Evolutionary conservation across 2,797 vertebrate genomes (phyloP).

Genomic region (Otus scops): DNA sequence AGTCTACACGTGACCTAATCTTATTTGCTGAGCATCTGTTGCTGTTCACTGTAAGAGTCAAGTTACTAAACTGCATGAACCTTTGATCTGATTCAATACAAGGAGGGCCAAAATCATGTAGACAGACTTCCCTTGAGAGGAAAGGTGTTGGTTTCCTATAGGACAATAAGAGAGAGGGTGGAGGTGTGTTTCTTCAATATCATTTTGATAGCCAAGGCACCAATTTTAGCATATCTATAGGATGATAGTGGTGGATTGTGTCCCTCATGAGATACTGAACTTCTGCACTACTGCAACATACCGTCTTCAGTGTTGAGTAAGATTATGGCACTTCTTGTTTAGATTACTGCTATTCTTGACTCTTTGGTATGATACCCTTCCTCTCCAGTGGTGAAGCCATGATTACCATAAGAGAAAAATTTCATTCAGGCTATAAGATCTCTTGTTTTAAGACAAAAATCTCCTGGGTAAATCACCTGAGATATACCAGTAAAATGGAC

Average conservation of each 20-base stretch:
- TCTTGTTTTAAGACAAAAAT: neutral
- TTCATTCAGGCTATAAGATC: neutral
- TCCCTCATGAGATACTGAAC: neutral
- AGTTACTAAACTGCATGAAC: neutral
- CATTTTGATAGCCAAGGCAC: neutral
- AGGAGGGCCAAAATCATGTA: neutral
- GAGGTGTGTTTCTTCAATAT: neutral
- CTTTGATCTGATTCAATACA: neutral
- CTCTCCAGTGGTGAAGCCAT: neutral
- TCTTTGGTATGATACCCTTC: neutral
- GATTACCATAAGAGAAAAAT: neutral
- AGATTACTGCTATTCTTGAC: neutral
- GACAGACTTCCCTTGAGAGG: neutral
- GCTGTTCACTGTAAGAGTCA: neutral
- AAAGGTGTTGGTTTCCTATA: slow-evolving; percentile 48
- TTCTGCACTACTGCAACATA: neutral
- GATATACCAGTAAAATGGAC: neutral
- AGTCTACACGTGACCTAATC: neutral
- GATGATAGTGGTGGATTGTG: neutral
- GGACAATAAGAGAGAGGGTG: neutral
- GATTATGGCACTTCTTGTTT: neutral
- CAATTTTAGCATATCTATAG: neutral
- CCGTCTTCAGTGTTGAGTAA: neutral
- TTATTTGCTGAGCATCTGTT: neutral
- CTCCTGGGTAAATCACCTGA: neutral